phyloP scores from a whole-genome alignment of 2,888 invertebrate species.

The Campaea margaritaria region DNA sequence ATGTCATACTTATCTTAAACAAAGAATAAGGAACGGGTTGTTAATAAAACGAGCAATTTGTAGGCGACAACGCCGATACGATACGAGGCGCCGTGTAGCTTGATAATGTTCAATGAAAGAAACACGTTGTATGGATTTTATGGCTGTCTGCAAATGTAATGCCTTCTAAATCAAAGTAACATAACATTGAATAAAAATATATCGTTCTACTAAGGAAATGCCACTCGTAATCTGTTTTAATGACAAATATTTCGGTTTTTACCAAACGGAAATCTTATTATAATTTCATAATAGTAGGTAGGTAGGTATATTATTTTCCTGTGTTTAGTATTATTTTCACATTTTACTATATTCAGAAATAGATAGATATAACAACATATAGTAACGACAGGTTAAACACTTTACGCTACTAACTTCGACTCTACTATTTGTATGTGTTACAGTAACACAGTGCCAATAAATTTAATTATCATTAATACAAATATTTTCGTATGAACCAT shows the following conservation, averaged over 20 bases:
- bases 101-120: slow-evolving; percentile 41
- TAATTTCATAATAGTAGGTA: too few species aligned
- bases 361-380: neutral
- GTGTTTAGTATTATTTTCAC: too few species aligned
- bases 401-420: too few species aligned
- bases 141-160: slow-evolving; percentile 17
- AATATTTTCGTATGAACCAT: slow-evolving; percentile 27
- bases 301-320: too few species aligned
- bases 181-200: neutral
- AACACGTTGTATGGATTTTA: slow-evolving; percentile 41
- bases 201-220: neutral
- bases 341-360: too few species aligned
- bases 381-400: neutral
- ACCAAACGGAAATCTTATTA: too few species aligned
- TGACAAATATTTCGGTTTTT: too few species aligned
- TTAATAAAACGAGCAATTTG: slow-evolving; percentile 47
- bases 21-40: slow-evolving; percentile 59
- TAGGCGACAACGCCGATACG: slow-evolving; percentile 39
- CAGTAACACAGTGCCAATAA: slow-evolving; percentile 17
- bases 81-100: slow-evolving; percentile 34
- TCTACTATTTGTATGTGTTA: neutral
- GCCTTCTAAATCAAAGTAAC: slow-evolving; percentile 3
- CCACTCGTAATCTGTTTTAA: neutral
- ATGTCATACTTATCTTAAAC: slow-evolving; percentile 59
- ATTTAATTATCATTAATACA: slow-evolving; percentile 32